Base-by-base conservation (phyloP, 2,888 invertebrate species). In the Mythimna lalbum region DNA sequence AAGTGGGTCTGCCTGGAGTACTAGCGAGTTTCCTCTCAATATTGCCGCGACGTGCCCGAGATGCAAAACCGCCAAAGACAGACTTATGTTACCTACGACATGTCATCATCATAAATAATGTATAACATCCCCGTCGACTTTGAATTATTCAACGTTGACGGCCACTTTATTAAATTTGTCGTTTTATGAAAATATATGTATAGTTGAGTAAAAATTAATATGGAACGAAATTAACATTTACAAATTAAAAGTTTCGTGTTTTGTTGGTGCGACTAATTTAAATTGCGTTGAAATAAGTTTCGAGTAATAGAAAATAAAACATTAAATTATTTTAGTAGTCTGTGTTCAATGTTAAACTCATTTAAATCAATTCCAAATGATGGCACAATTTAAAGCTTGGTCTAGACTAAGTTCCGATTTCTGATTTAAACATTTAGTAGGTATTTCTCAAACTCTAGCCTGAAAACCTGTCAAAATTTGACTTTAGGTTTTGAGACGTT, bases 81-180 rank as follows among this genome's bases (percentile, higher is more conserved):
- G 90, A 92, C 90, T 90, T 91, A 90, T 91, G 91, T 91, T 90
- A 90, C 91, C 91, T 90, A 88, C 91, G 92, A 93, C 94, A 93
- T 94, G 92, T 93, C 92, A 95, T 95, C 93, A 93, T 91, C 93
- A 94, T 95, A 95, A 95, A 95, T 95, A 94, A 95, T 95, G 94
- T 94, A 95, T 94, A 90, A 86, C 89, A 90, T 87, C 87, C 91
- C 90, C 86, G 83, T 90, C 86, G 86, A 87, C 88, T 88, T 88
- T 96, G 95, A 95, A 95, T 95, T 89, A 95, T 95, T 95, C 94
- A 95, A 92, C 92, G 91, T 86, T 89, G 90, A 91, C 91, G 92
- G 91, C 90, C 93, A 94, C 93, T 95, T 94, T 95, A 95, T 95
- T 95, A 94, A 95, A 95, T 95, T 94, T 93, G 94, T 93, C 93